Conservation (phyloP, 2,888 invertebrate genomes). For the Heliconius erato region DNA sequence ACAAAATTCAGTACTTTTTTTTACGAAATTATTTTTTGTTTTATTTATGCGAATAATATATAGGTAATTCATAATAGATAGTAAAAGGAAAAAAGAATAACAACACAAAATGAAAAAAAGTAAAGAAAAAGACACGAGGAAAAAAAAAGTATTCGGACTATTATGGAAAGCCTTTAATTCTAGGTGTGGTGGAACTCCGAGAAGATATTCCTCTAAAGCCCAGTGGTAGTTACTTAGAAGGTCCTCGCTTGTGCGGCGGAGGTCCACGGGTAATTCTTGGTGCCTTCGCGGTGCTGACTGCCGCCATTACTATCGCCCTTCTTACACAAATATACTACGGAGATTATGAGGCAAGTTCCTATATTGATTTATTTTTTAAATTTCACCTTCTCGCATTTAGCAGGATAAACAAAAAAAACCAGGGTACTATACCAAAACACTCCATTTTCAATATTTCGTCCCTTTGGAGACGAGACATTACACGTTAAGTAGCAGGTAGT, state of each 20-base stretch:
- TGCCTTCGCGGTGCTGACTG: constrained; percentile 88
- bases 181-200: constrained; percentile 79
- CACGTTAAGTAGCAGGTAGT: no score
- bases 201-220: constrained; percentile 86
- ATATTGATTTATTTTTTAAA: neutral
- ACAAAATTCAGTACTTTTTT: no score
- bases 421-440: neutral
- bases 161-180: neutral
- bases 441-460: no score
- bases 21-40: no score
- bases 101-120: no score
- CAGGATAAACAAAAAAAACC: neutral
- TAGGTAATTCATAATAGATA: no score
- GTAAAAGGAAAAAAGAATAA: no score
- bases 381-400: neutral
- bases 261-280: constrained; percentile 89
- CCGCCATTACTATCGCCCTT: constrained; percentile 89
- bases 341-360: constrained; percentile 86
- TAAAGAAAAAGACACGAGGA: no score
- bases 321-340: constrained; percentile 90
- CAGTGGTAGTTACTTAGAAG: constrained; percentile 58
- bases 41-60: no score
- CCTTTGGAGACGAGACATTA: no score
- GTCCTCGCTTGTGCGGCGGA: constrained; percentile 58
- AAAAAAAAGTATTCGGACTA: no score